Percentiles rank a stretch among this genome's conserved stretches.
Evolutionary conservation across 2,888 invertebrate genomes (phyloP).

Genomic region (Drosophila subsilvestris): DNA sequence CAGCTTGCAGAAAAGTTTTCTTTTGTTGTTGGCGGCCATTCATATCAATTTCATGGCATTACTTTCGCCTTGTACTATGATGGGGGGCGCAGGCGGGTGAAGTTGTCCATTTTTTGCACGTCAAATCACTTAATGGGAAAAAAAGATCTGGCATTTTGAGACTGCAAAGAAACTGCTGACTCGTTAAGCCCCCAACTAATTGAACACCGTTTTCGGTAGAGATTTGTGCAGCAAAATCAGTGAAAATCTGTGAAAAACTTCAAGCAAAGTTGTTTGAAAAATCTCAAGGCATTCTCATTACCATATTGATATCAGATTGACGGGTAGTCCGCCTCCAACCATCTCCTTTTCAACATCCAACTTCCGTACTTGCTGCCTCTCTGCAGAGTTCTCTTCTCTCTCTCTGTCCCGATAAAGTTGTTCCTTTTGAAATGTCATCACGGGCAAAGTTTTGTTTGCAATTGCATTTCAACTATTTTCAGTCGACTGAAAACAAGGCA

Average conservation of each 20-base stretch:
- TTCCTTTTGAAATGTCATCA: slow-evolving; percentile 31
- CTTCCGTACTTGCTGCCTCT: slow-evolving; percentile 26
- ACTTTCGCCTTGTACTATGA: slow-evolving; percentile 33
- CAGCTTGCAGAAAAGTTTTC: slow-evolving; percentile 68
- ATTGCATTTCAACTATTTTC: slow-evolving; percentile 38
- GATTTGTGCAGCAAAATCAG: slow-evolving; percentile 26
- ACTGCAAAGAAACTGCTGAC: slow-evolving; percentile 56
- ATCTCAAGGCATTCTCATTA: slow-evolving; percentile 5
- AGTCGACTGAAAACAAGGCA: not conserved
- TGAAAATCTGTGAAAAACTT: slow-evolving; percentile 12
- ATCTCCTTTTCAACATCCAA: too few relatives aligned
- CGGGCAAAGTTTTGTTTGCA: slow-evolving; percentile 21
- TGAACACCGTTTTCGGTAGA: slow-evolving; percentile 17
- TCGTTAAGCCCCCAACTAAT: slow-evolving; percentile 23
- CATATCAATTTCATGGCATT: slow-evolving; percentile 72
- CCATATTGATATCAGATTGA: slow-evolving; percentile 19
- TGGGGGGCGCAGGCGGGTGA: not conserved
- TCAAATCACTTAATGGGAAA: slow-evolving; percentile 63
- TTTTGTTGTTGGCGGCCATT: slow-evolving; percentile 43
- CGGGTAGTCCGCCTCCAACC: not conserved
- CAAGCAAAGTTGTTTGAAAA: not conserved
- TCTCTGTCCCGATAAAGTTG: slow-evolving; percentile 26
- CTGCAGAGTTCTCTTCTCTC: slow-evolving; percentile 1
- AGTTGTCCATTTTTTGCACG: slow-evolving; percentile 40
- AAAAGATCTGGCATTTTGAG: slow-evolving; percentile 28